These are phyloP conservation scores for Paramormyrops kingsleyae DNA, from an alignment of 2,113 vertebrate species.

Conservation along the genomic window DNA sequence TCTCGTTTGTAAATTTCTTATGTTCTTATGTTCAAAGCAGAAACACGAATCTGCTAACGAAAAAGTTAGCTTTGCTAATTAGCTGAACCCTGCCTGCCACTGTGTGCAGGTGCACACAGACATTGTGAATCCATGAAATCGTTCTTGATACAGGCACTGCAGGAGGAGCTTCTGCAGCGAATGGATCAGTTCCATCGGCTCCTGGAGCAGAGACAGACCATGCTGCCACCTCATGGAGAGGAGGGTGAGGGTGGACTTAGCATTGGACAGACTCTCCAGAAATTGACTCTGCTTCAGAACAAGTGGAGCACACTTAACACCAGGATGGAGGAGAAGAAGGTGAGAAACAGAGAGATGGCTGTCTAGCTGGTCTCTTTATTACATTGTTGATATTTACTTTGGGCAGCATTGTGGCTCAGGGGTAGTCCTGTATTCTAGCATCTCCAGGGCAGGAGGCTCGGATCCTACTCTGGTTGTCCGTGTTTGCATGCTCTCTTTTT, in stretches of 20 bases:
- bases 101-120: neutral
- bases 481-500: neutral
- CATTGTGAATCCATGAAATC: neutral
- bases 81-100: neutral
- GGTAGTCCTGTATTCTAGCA: neutral
- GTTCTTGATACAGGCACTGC: slow-evolving; percentile 72
- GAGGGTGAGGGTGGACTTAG: slow-evolving; percentile 73
- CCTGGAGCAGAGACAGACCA: slow-evolving; percentile 83
- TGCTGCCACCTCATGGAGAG: slow-evolving; percentile 75
- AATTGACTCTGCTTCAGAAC: slow-evolving; percentile 83
- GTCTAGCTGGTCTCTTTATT: neutral
- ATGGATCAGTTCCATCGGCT: slow-evolving; percentile 78
- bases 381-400: neutral
- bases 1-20: too few relatives aligned
- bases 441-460: neutral
- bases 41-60: neutral
- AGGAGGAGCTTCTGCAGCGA: slow-evolving; percentile 71
- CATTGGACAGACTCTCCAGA: slow-evolving; percentile 86
- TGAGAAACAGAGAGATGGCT: slow-evolving; percentile 34
- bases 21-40: neutral
- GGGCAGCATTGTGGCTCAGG: neutral
- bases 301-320: slow-evolving; percentile 86
- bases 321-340: slow-evolving; percentile 94
- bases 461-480: neutral
- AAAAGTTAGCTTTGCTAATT: neutral